A percentile compares a stretch with the other conserved stretches of the same genome.
phyloP scores from a whole-genome alignment of 2,797 vertebrate species.

The Cryptoprocta ferox region DNA sequence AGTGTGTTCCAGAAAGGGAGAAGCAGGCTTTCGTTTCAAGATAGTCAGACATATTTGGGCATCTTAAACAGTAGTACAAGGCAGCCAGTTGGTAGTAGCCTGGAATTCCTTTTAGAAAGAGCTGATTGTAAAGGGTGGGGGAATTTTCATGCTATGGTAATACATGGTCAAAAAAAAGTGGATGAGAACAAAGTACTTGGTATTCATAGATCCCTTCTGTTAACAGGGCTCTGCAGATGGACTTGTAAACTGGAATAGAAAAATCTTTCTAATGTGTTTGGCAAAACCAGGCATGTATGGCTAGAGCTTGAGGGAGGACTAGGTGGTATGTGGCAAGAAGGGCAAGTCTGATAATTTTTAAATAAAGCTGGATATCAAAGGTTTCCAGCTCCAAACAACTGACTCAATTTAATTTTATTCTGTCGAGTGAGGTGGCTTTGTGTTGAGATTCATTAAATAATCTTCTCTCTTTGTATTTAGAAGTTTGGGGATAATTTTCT shows the following conservation, averaged over 20 bases:
- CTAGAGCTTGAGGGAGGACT: conserved; percentile 52
- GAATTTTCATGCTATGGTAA: conserved; percentile 44
- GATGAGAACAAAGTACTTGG: conserved; percentile 55
- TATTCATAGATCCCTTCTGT: conserved; percentile 39
- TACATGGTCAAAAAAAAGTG: conserved; percentile 49
- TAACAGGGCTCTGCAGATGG: neutral
- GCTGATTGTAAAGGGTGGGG: conserved; percentile 56
- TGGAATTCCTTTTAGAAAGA: conserved; percentile 76
- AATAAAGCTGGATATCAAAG: neutral
- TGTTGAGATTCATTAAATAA: neutral
- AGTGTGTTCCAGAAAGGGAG: conserved; percentile 60
- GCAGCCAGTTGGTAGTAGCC: conserved; percentile 65
- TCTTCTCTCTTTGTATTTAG: conserved; percentile 51
- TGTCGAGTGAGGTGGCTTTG: neutral
- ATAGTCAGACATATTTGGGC: conserved; percentile 71
- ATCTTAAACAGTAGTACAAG: conserved; percentile 31
- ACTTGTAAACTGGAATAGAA: conserved; percentile 35
- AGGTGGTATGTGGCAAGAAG: conserved; percentile 24
- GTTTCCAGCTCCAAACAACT: neutral
- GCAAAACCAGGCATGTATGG: conserved; percentile 5
- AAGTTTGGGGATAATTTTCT: conserved; percentile 22
- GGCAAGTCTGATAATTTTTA: conserved; percentile 27
- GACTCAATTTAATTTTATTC: neutral
- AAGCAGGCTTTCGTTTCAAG: conserved; percentile 51
- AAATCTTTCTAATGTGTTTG: conserved; percentile 5